Conservation (phyloP, 1,140 invertebrate species). For the Bombus waltoni region DNA sequence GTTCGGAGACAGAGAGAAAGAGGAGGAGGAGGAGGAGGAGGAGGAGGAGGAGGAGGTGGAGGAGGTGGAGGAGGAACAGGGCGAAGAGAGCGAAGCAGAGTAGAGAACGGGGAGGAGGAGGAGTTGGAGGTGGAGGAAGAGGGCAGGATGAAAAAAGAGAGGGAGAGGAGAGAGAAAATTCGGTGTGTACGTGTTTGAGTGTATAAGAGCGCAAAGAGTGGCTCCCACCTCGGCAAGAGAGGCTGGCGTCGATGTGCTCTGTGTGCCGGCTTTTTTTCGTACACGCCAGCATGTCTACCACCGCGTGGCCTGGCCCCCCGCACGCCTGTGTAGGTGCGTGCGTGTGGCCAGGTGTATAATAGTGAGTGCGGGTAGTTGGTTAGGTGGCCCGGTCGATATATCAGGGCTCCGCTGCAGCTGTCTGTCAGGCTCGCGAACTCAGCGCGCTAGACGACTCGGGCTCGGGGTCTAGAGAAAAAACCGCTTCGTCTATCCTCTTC, state of each 20-base stretch:
- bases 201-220: conserved; percentile 54
- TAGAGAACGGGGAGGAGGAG: background rate
- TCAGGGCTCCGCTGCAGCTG: conserved; percentile 81
- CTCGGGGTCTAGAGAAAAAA: conserved; percentile 76
- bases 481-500: conserved; percentile 58
- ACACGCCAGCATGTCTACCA: conserved; percentile 64
- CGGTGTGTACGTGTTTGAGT: conserved; percentile 49
- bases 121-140: background rate
- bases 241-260: conserved; percentile 58
- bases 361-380: conserved; percentile 73
- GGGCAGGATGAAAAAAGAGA: conserved; percentile 4
- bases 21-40: background rate
- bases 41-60: conserved; percentile 24
- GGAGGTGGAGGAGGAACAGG: conserved; percentile 17
- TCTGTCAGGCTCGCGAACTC: conserved; percentile 80
- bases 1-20: conserved; percentile 36
- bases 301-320: conserved; percentile 46
- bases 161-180: conserved; percentile 38
- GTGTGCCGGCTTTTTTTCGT: conserved; percentile 68
- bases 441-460: conserved; percentile 76
- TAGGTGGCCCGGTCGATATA: conserved; percentile 80
- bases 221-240: conserved; percentile 54
- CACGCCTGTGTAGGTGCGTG: conserved; percentile 40
- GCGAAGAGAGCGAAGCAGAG: conserved; percentile 35
- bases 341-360: conserved; percentile 70